Base-by-base conservation (phyloP, 2,888 invertebrate species). In the Brenthis ino region DNA sequence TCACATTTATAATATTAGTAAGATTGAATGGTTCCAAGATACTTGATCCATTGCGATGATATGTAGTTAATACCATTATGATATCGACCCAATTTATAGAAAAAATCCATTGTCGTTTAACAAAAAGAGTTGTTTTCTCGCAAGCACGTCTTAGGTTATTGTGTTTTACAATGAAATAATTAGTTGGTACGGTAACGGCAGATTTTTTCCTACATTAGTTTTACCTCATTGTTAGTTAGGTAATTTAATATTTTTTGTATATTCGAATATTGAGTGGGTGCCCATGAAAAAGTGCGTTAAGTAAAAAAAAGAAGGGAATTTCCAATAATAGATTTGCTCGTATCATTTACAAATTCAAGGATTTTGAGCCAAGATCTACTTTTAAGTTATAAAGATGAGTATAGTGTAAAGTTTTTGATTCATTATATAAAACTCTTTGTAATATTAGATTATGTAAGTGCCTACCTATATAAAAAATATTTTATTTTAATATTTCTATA, bases 231-330 rank as follows among this genome's bases (percentile, higher is more conserved):
- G 91, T 88, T 86, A 79, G 76, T 78, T 77, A 78, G 80, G 92
- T 91, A 92, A 93, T 91, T 89, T 90, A 90, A 93, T 92, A 89
- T 89, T 91, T 91, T 91, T 91, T 91, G 83, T 87, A 82, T 82
- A 82, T 82, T 83, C 78, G 81, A 81, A 79, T 77, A 76, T 81
- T 80, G 82, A 84, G 85, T 86, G 85, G 83, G 85, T 76, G 84
- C 76, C 71, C 77, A 43, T 77, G 82, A 85, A 85, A 87, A 85
- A 81, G 77, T 75, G 72, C 73, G 79, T 81, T 83, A 86, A 85
- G 84, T 86, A 72, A 68, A 76, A 58, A 60, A 76, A 80, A 78
- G 74, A 79, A 78, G 78, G 80, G 81, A 81, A 80, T 77, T 76
- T 78, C 78, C 76, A 77, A 79, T 77, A 74, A 74, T 77, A 77